Conservation (phyloP, 1,140 invertebrate genomes). For the Bemisia tabaci region DNA sequence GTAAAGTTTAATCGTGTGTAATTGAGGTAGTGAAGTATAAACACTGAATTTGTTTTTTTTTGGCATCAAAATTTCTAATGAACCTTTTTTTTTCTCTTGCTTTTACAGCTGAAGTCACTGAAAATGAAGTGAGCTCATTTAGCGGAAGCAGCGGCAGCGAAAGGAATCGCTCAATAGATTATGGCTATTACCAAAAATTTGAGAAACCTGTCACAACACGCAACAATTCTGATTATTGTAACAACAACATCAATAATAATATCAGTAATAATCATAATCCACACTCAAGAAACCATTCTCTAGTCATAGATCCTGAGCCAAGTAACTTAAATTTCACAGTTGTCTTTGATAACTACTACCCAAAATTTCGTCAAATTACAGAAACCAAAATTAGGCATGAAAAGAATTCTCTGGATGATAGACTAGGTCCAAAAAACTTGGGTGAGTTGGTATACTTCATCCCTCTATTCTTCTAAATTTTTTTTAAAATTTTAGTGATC, state of each 20-base stretch:
- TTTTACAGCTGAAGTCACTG: background rate
- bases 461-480: background rate
- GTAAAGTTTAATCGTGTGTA: no score
- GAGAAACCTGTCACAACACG: background rate
- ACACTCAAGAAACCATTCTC: background rate
- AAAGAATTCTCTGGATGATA: background rate
- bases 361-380: background rate
- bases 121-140: background rate
- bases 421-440: background rate
- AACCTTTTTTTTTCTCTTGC: no score
- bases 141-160: background rate
- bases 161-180: background rate
- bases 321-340: background rate
- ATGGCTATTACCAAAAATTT: background rate
- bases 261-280: background rate
- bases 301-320: background rate
- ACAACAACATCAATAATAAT: background rate
- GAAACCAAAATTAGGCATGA: background rate
- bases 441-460: background rate
- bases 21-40: no score
- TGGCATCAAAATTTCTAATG: no score
- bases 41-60: no score
- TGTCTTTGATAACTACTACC: background rate
- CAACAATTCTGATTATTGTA: background rate
- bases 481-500: background rate